phyloP scores from a whole-genome alignment of 2,888 invertebrate species.

The Ectropis crepuscularia region DNA sequence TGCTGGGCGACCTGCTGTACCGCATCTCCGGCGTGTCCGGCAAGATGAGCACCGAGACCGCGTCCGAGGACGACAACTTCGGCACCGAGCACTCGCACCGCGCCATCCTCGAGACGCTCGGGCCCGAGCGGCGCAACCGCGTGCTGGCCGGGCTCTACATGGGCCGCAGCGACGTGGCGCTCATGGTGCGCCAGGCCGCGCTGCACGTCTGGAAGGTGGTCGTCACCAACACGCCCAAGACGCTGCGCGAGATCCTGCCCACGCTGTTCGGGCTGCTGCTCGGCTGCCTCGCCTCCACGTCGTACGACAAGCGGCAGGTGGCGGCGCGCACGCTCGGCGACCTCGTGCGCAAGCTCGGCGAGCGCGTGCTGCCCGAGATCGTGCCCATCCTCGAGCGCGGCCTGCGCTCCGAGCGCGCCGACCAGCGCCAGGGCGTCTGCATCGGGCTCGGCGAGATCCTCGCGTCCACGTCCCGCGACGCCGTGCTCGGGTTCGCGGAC shows the following conservation, averaged over 20 bases:
- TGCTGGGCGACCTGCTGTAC: conserved; percentile 96
- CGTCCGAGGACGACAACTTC: conserved; percentile 99
- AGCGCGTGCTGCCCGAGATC: conserved; percentile 98
- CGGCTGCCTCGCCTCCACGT: conserved; percentile 97
- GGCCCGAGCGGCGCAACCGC: conserved; percentile 94
- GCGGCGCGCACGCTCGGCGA: conserved; percentile 98
- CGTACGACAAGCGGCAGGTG: conserved; percentile 98
- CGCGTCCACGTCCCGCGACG: conserved; percentile 97
- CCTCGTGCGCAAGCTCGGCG: conserved; percentile 97
- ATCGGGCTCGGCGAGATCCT: conserved; percentile 99
- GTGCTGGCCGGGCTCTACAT: conserved; percentile 98
- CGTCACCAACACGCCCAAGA: conserved; percentile 98
- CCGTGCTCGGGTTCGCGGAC: conserved; percentile 90
- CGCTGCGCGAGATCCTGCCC: conserved; percentile 97
- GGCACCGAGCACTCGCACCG: conserved; percentile 98
- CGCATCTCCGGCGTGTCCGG: conserved; percentile 98
- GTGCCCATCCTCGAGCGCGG: conserved; percentile 98
- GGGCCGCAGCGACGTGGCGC: conserved; percentile 98
- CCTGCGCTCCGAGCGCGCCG: conserved; percentile 94
- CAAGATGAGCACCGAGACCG: conserved; percentile 99
- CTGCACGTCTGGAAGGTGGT: conserved; percentile 99
- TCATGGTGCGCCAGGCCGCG: conserved; percentile 98
- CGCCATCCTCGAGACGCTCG: conserved; percentile 95
- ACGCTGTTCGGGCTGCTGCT: conserved; percentile 96
- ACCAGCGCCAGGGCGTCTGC: conserved; percentile 99